These are phyloP conservation scores for Calephelis perditalis DNA, from an alignment of 2,888 invertebrate genomes.

Conservation along the genomic window DNA sequence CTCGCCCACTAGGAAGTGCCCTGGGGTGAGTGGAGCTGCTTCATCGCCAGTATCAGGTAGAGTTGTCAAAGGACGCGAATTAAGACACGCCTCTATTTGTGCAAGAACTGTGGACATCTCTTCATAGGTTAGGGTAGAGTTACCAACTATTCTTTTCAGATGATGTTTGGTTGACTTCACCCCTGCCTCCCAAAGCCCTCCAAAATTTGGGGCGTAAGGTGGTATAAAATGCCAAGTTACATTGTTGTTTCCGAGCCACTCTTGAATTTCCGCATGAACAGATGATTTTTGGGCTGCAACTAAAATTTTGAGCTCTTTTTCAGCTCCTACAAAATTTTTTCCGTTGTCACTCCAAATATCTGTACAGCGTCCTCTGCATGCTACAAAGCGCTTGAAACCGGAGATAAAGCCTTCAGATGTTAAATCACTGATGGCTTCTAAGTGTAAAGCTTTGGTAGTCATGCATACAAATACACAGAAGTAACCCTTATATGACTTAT, in stretches of 20 bases:
- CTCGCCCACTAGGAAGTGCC: too few species aligned
- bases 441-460: conserved; percentile 27
- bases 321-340: conserved; percentile 30
- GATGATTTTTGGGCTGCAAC: background rate
- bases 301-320: conserved; percentile 21
- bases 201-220: conserved; percentile 27
- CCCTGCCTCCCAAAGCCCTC: conserved; percentile 30
- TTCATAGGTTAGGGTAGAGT: too few species aligned
- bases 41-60: too few species aligned
- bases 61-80: too few species aligned
- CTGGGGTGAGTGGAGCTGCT: too few species aligned
- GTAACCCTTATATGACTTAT: conserved; percentile 22
- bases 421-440: conserved; percentile 27
- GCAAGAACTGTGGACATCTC: too few species aligned
- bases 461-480: conserved; percentile 28
- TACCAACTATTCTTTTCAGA: background rate
- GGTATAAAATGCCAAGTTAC: conserved; percentile 31
- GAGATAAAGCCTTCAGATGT: conserved; percentile 24
- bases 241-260: conserved; percentile 8
- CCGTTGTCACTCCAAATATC: conserved; percentile 34
- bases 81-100: too few species aligned
- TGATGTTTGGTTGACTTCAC: conserved; percentile 28
- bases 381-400: conserved; percentile 27
- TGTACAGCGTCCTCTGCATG: conserved; percentile 28
- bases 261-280: conserved; percentile 3